Evolutionary conservation across 1,140 invertebrate species (phyloP), one percentile per base, ranked within the genome.

Genomic region (Episyrphus balteatus): DNA sequence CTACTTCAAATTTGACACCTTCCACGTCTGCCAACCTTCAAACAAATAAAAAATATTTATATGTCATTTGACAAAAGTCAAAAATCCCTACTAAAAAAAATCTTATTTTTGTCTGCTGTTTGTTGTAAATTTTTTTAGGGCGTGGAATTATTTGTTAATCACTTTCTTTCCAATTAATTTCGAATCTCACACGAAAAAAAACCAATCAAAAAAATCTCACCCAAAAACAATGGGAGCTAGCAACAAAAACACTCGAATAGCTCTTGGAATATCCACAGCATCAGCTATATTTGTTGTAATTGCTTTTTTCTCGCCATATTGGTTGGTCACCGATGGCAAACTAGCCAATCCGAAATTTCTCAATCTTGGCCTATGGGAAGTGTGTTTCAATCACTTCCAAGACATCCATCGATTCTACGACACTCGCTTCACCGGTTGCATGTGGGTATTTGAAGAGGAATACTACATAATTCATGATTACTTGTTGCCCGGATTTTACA

Each of bases 361-460:
- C 43, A 83, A 82, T 71, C 78, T 91, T 49, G 92, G 92, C 40
- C 71, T 95, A n/a, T 95, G 92, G 92, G 80, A 90, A 66, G 88
- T 92, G 1, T 95, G 92, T 65, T 90, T 95, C 51, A 75, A 83
- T 55, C 76, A 83, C 30, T 92, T 92, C 63, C 75, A 83, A 68
- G 88, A 92, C 59, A 77, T 83, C 10, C 86, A 90, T 62, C 79
- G 83, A 55, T 78, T 77, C 55, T 88, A 86, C 58, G 89, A 92
- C 52, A 82, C 77, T 5, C 70, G 73, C 43, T 91, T 92, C 56
- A 75, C 70, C 31, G 84, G 83, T 1, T 95, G 91, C 61, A 88
- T 88, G 82, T 94, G 89, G 88, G 82, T 94, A 19, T 89, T 93
- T 58, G 85, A 91, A 71, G 88, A 93, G 68, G 91, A 93, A 72